Conservation (phyloP, 2,888 invertebrate species). For the Dyspetes luteomarginatus region DNA sequence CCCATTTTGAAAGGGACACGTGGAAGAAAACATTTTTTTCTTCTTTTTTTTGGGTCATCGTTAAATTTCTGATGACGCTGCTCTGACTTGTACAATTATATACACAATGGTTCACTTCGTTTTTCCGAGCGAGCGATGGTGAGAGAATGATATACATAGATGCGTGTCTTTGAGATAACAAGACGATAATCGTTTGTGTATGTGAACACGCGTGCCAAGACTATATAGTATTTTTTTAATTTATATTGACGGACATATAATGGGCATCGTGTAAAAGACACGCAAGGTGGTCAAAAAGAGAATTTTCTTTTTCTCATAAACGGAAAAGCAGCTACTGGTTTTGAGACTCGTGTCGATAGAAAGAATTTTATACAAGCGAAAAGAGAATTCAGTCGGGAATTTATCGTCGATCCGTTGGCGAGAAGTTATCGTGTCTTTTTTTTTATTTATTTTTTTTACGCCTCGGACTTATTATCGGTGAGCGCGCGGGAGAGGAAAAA, state of each 20-base stretch:
- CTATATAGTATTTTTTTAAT: not conserved
- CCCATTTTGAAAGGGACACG: too few relatives aligned
- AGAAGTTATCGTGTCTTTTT: constrained; percentile 27
- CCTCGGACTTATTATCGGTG: constrained; percentile 14
- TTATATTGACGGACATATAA: too few relatives aligned
- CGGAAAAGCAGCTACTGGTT: too few relatives aligned
- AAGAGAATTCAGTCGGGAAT: constrained; percentile 26
- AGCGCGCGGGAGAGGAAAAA: not conserved
- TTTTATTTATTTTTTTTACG: too few relatives aligned
- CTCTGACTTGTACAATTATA: not conserved
- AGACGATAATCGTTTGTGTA: constrained; percentile 46
- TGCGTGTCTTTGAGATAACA: constrained; percentile 43
- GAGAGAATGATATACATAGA: not conserved
- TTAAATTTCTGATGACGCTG: too few relatives aligned
- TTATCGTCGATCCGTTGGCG: constrained; percentile 22
- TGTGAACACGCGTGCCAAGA: not conserved
- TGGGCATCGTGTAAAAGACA: too few relatives aligned
- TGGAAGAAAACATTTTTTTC: too few relatives aligned
- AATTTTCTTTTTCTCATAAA: too few relatives aligned
- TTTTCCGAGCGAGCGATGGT: not conserved
- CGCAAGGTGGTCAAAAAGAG: too few relatives aligned
- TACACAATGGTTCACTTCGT: not conserved
- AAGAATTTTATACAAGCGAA: not conserved
- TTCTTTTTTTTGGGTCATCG: too few relatives aligned
- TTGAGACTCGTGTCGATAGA: too few relatives aligned